These are phyloP conservation scores for Drosophila subpulchrella DNA, from an alignment of 1,140 invertebrate species.

Conservation along the genomic window DNA sequence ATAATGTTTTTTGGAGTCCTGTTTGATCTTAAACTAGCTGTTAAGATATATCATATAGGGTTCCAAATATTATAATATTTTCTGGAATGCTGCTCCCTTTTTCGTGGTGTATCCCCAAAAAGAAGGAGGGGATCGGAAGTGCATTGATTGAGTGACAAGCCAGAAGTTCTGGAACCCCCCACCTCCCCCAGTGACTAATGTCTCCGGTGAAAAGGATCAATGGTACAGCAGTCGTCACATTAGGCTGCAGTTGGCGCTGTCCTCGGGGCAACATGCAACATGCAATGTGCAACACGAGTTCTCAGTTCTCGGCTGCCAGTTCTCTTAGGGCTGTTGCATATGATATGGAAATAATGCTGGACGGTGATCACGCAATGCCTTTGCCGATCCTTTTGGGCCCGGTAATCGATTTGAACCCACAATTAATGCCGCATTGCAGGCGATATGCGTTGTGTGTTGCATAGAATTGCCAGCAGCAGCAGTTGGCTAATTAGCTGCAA, in stretches of 20 bases:
- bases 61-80: no score
- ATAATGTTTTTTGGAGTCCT: no score
- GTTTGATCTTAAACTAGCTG: no score
- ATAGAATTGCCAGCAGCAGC: constrained; percentile 65
- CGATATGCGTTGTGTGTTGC: constrained; percentile 28
- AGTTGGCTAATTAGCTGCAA: constrained; percentile 81
- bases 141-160: constrained; percentile 67
- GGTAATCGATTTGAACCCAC: constrained; percentile 77
- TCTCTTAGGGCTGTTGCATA: constrained; percentile 9
- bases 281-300: constrained; percentile 26
- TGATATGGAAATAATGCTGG: constrained; percentile 14
- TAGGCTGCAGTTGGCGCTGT: constrained; percentile 64
- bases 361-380: constrained; percentile 57
- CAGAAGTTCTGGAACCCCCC: constrained; percentile 16
- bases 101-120: neutral
- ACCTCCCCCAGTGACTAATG: constrained; percentile 17
- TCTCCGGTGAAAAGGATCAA: constrained; percentile 46
- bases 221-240: constrained; percentile 73
- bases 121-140: constrained; percentile 47
- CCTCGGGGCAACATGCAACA: constrained; percentile 63
- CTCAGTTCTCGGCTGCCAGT: neutral
- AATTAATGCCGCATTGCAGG: constrained; percentile 56
- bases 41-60: no score
- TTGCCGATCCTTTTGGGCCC: constrained; percentile 15
- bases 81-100: neutral